Evolutionary conservation across 2,797 vertebrate species (phyloP).

Genomic region (Periophthalmus magnuspinnatus): DNA sequence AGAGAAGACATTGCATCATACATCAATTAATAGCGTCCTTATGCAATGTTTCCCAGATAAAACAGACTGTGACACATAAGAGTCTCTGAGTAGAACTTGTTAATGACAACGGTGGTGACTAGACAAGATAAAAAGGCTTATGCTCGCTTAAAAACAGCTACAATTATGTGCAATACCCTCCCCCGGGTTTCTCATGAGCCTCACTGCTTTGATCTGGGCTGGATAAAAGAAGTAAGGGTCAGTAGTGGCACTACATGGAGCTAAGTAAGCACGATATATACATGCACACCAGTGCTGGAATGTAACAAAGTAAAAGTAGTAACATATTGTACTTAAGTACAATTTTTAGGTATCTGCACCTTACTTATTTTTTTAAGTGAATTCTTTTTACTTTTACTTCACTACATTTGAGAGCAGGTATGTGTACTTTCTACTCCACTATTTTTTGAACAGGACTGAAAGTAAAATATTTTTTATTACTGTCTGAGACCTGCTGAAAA

Average conservation of each 20-base stretch:
- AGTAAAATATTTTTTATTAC: no score
- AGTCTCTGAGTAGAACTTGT: constrained; percentile 6
- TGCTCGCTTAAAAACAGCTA: constrained; percentile 22
- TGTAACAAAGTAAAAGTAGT: no score
- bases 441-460: no score
- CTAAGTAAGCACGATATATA: constrained; percentile 21
- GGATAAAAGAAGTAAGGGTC: constrained; percentile 43
- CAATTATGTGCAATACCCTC: constrained; percentile 32
- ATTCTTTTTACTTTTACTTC: no score
- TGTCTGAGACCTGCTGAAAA: no score
- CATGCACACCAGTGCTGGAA: neutral
- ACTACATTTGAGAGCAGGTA: no score
- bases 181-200: constrained; percentile 23
- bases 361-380: no score
- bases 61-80: constrained; percentile 3
- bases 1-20: neutral
- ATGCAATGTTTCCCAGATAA: neutral
- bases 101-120: constrained; percentile 18
- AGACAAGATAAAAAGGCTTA: constrained; percentile 24
- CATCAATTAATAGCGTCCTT: neutral
- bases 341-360: no score
- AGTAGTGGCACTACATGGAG: constrained; percentile 23
- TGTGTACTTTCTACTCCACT: no score
- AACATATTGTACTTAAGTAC: no score
- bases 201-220: constrained; percentile 46